Evolutionary conservation across 1,140 invertebrate genomes (phyloP), one percentile per base, ranked within the genome.

Genomic region (Bombus waltoni): DNA sequence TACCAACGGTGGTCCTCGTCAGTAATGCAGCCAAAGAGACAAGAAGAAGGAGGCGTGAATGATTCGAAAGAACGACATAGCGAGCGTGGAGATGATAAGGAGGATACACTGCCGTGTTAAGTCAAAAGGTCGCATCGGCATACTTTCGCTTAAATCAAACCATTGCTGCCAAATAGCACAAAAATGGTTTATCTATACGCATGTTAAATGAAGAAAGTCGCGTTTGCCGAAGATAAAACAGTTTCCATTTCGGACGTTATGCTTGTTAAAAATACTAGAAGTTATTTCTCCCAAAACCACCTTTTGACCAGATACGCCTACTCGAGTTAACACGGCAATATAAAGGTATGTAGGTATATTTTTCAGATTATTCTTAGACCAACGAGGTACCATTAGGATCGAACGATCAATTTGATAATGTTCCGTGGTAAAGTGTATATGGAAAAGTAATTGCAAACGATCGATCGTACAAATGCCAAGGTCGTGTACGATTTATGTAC

Each of bases 1-100:
- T 94, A 94, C 93, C 93, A 81, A 87, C 87, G 84, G 90, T 88
- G 89, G 90, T 94, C 92, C 93, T 78, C 86, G 88, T 80, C 88
- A 91, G 89, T 90, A 92, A 91, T 75, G 92, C 92, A 91, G 93
- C 88, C 87, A 92, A 92, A 93, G 81, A 92, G 35, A 77, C 88
- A 85, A 87, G 82, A 85, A 87, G 82, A 89, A 88, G 74, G 82
- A 90, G 74, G 83, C 82, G 85, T 87, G 57, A 92, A 86, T 87
- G 86, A 90, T 90, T 91, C 84, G 82, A 83, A 44, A 83, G 40
- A 80, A 35, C 68, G 88, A 77, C 72, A 81, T 59, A 89, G 70
- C 15, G 66, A 86, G 57, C 47, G 81, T 68, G 68, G 68, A 74
- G 18, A 22, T 42, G 59, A 81, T 10, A 62, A 35, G 25, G 9